phyloP scores from a whole-genome alignment of 2,888 invertebrate species.

The Leptopilina drosophilae region DNA sequence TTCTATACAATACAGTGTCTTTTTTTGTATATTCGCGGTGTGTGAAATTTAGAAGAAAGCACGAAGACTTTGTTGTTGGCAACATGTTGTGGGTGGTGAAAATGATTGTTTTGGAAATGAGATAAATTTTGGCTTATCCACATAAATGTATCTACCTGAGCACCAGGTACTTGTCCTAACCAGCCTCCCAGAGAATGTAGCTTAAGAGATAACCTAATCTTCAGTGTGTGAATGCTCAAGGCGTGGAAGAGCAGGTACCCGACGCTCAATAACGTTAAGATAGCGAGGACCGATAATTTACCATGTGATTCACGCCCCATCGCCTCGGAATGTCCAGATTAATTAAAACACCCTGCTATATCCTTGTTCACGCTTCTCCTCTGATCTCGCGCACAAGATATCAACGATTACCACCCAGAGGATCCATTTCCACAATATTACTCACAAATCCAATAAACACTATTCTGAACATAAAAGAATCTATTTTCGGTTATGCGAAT shows the following conservation, averaged over 20 bases:
- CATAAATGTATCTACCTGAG: constrained; percentile 52
- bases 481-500: too few relatives aligned
- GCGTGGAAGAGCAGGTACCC: constrained; percentile 68
- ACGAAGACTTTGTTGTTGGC: not conserved
- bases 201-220: constrained; percentile 72
- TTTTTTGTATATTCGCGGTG: too few relatives aligned
- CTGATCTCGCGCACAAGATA: constrained; percentile 47
- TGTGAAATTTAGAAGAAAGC: too few relatives aligned
- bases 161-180: constrained; percentile 57
- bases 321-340: constrained; percentile 62
- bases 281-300: constrained; percentile 72
- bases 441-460: not conserved
- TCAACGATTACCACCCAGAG: constrained; percentile 55
- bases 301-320: constrained; percentile 68
- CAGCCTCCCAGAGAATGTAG: constrained; percentile 64
- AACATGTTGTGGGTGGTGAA: constrained; percentile 21
- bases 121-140: constrained; percentile 42
- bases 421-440: constrained; percentile 18
- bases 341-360: constrained; percentile 61
- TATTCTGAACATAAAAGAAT: not conserved
- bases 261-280: constrained; percentile 70
- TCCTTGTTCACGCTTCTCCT: constrained; percentile 54
- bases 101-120: constrained; percentile 36
- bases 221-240: constrained; percentile 70
- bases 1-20: too few relatives aligned